Conservation (phyloP, 1,140 invertebrate genomes). For the Drosophila tristis region DNA sequence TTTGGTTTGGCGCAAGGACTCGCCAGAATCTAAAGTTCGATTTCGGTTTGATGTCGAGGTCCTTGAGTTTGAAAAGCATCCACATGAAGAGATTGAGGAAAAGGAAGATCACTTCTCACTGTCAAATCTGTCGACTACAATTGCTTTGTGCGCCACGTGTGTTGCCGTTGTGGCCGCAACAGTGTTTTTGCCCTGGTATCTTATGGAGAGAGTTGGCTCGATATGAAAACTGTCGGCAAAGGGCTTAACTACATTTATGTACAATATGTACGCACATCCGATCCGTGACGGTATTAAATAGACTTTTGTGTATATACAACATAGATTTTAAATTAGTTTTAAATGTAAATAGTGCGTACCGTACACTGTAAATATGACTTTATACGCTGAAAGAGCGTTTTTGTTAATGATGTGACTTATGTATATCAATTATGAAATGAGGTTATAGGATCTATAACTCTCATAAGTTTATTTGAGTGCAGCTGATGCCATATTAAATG, state of each 20-base stretch:
- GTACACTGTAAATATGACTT: slow-evolving; percentile 58
- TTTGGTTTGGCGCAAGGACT: slow-evolving; percentile 85
- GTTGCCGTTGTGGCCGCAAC: slow-evolving; percentile 84
- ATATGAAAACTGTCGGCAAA: slow-evolving; percentile 25
- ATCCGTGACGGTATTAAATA: slow-evolving; percentile 67
- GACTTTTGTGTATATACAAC: slow-evolving; percentile 62
- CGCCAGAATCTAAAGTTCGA: slow-evolving; percentile 84
- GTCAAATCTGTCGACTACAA: slow-evolving; percentile 65
- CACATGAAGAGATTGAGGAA: slow-evolving; percentile 75
- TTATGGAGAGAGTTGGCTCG: slow-evolving; percentile 77
- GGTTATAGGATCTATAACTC: slow-evolving; percentile 30
- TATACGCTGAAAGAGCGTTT: slow-evolving; percentile 27
- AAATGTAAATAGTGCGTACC: slow-evolving; percentile 57
- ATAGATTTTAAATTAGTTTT: slow-evolving; percentile 56
- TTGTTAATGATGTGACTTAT: slow-evolving; percentile 21
- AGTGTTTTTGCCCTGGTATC: slow-evolving; percentile 85
- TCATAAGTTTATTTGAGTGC: slow-evolving; percentile 18
- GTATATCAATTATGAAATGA: slow-evolving; percentile 11
- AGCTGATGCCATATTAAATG: slow-evolving; percentile 5
- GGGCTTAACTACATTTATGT: slow-evolving; percentile 22
- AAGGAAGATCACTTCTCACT: slow-evolving; percentile 62
- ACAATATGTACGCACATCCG: slow-evolving; percentile 23
- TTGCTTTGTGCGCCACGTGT: slow-evolving; percentile 83
- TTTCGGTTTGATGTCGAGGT: slow-evolving; percentile 85
- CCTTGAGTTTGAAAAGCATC: slow-evolving; percentile 84